Conservation (phyloP, 2,888 invertebrate species). For the Agonum fuliginosum region DNA sequence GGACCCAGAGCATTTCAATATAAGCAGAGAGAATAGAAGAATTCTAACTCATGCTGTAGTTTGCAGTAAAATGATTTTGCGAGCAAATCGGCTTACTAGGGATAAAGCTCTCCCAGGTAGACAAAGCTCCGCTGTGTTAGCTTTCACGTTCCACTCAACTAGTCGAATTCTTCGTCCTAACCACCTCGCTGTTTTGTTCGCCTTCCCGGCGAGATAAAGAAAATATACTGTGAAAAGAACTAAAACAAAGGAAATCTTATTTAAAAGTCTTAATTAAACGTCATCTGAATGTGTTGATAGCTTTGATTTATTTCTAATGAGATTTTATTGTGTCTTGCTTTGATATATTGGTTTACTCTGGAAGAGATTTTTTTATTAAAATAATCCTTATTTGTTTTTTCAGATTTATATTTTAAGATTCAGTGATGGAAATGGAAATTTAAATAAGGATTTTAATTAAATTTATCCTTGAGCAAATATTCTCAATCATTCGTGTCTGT, state of each 20-base stretch:
- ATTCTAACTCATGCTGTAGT: neutral
- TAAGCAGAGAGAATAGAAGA: too few relatives aligned
- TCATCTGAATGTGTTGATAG: neutral
- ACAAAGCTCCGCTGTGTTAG: conserved; percentile 12
- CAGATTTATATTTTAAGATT: neutral
- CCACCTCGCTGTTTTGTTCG: conserved; percentile 11
- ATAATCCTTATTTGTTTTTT: neutral
- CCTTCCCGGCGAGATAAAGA: neutral
- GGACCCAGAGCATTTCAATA: too few relatives aligned
- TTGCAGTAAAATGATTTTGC: neutral
- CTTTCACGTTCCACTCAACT: conserved; percentile 4
- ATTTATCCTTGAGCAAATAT: neutral
- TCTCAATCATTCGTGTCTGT: neutral
- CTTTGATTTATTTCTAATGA: conserved; percentile 18
- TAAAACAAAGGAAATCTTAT: conserved; percentile 15
- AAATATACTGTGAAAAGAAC: neutral
- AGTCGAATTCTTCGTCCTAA: conserved; percentile 3
- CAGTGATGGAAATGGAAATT: neutral
- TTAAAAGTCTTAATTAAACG: conserved; percentile 35
- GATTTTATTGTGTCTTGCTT: conserved; percentile 6
- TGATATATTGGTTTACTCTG: neutral
- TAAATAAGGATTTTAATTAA: neutral
- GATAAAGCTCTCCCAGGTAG: conserved; percentile 23
- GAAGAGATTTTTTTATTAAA: neutral
- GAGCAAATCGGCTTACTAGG: conserved; percentile 17